A percentile compares a stretch with the other conserved stretches of the same genome.
These are phyloP conservation scores for Gymnothorax javanicus DNA, from an alignment of 2,797 vertebrate genomes.

Conservation along the genomic window DNA sequence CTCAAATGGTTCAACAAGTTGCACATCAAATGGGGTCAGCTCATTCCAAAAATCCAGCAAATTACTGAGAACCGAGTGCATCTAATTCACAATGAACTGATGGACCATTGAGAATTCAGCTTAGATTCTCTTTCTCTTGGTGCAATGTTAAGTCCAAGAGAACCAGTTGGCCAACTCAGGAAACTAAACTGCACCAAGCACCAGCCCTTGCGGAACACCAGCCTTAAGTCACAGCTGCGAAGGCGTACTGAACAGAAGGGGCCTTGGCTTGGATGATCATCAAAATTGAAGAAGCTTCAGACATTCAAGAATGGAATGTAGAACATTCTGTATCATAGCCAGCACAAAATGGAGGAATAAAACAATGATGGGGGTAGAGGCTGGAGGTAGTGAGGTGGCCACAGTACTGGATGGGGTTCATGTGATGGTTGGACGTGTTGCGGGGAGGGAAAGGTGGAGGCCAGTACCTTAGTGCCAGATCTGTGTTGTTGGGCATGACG, in stretches of 20 bases:
- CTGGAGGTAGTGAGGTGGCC: no score
- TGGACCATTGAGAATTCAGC: no score
- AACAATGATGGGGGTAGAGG: not conserved
- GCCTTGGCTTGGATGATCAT: not conserved
- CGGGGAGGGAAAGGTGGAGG: not conserved
- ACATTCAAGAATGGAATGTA: not conserved
- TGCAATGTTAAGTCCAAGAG: no score
- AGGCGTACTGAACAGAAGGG: not conserved
- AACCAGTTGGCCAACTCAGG: no score
- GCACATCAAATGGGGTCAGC: no score
- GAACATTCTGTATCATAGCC: not conserved
- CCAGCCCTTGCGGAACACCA: no score
- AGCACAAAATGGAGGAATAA: not conserved
- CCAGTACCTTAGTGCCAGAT: constrained; percentile 87
- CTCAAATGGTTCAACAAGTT: no score
- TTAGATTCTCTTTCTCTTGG: no score
- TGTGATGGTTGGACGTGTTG: not conserved
- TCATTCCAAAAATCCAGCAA: no score
- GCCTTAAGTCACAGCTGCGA: not conserved
- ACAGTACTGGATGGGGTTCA: not conserved
- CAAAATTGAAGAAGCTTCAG: not conserved
- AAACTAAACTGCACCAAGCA: no score
- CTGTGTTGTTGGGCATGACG: constrained; percentile 87
- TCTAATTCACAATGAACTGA: no score
- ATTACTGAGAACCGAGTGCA: no score